Evolutionary conservation across 2,113 vertebrate species (phyloP).

Genomic region (Okapia johnstoni): DNA sequence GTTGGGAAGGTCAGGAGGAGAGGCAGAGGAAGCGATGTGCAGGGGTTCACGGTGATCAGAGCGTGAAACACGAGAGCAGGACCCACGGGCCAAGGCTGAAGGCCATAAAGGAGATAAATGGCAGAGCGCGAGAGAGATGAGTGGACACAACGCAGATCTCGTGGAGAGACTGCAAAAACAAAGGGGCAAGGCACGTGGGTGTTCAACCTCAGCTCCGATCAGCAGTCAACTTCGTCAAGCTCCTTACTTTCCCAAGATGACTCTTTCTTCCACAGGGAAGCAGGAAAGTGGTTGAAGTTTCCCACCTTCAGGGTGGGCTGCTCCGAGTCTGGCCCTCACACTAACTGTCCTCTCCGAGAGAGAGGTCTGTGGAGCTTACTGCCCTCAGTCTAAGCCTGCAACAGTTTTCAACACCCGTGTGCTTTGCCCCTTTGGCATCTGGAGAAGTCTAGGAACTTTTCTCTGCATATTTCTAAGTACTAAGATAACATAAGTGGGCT

Average conservation of each 20-base stretch:
- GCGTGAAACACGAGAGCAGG: fast-evolving
- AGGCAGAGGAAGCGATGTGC: fast-evolving
- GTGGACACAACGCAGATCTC: fast-evolving
- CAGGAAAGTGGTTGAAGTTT: not conserved
- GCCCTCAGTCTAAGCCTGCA: not conserved
- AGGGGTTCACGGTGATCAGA: too few species aligned
- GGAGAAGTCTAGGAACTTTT: not conserved
- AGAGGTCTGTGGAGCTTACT: fast-evolving
- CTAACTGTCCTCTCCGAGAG: not conserved
- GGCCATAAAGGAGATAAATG: not conserved
- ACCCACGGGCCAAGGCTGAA: fast-evolving
- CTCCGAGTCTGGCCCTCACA: not conserved
- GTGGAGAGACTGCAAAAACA: not conserved
- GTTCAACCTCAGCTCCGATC: not conserved
- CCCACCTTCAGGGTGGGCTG: fast-evolving
- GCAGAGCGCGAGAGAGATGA: not conserved
- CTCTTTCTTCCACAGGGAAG: too few species aligned
- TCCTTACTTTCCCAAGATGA: not conserved
- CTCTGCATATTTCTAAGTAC: not conserved
- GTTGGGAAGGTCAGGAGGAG: not conserved
- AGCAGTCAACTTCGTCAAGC: not conserved
- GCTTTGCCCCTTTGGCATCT: not conserved
- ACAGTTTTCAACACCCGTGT: not conserved
- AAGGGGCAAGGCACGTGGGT: not conserved
- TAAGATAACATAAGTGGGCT: not conserved